Percentiles rank a stretch among this genome's conserved stretches.
These are phyloP conservation scores for Istiophorus platypterus DNA, from an alignment of 2,113 vertebrate genomes.

Conservation along the genomic window DNA sequence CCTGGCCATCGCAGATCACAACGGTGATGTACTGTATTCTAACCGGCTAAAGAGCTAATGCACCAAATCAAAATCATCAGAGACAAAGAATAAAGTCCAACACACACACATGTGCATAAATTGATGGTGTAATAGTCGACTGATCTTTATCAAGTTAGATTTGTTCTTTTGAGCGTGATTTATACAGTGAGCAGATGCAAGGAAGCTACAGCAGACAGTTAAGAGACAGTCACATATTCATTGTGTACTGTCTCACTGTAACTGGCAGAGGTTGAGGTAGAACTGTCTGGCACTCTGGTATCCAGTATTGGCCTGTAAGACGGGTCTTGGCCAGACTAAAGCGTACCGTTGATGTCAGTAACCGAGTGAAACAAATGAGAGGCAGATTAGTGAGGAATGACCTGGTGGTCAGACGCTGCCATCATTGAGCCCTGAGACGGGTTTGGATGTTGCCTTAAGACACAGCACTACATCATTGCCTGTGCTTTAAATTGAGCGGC, in stretches of 20 bases:
- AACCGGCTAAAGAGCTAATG: neutral
- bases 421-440: neutral
- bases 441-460: slow-evolving; percentile 36
- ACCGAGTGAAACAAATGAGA: slow-evolving; percentile 48
- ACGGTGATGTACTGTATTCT: neutral
- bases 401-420: neutral
- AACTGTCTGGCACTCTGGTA: slow-evolving; percentile 21
- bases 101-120: too few relatives aligned
- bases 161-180: too few relatives aligned
- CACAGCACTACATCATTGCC: slow-evolving; percentile 13
- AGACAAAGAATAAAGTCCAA: neutral
- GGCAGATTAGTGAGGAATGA: slow-evolving; percentile 8
- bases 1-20: neutral
- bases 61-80: neutral
- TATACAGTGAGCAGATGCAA: neutral
- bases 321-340: slow-evolving; percentile 46
- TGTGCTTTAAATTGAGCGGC: slow-evolving; percentile 28
- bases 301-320: slow-evolving; percentile 33
- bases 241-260: neutral
- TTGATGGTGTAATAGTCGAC: too few relatives aligned
- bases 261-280: neutral
- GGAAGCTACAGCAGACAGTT: neutral
- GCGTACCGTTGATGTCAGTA: slow-evolving; percentile 52
- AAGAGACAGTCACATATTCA: slow-evolving; percentile 7
- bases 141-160: too few relatives aligned